Base-by-base conservation (phyloP, 2,797 vertebrate species). In the Enteromius trimaculatus region DNA sequence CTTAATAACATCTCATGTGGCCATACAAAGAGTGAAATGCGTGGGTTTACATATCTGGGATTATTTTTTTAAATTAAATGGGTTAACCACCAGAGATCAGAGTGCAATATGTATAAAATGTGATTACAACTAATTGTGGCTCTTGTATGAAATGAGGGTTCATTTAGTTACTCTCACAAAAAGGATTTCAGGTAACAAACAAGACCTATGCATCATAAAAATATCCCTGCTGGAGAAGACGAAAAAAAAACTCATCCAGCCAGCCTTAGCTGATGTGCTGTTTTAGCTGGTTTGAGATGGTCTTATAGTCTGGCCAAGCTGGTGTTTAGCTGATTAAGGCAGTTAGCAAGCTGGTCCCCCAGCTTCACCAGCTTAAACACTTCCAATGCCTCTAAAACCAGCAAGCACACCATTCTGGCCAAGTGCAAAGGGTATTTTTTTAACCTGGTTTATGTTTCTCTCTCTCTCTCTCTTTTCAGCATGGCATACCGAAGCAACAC, bases 291-390 rank as follows among this genome's bases (percentile, higher is more conserved):
- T 75, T 55, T 37, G 29, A 55, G 49, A 75, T 76, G n/a, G 74
- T 60, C 34, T 64, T 39, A 64, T 29, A 77, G 9, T 23, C 58
- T 47, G 76, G n/a, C 76, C 76, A 77, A 64, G 76, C 76, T 47
- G 39, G 34, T 44, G 39, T 77, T 64, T 47, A 64, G 39, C 74
- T 42, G 53, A 60, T 37, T 60, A 60, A 60, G 51, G n/a, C 72
- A 42, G 37, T 11, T 2, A 4, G 39, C 58, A 77, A 44, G 75
- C 23, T 14, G 17, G 39, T 47, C 16, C 23, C 5, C 51, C 0
- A 75, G 31, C 19, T 23, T 29, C 23, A 44, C 58, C 76, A 64
- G 1, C 39, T 14, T 47, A 21, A 42, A 77, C 11, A 39, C 26
- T 26, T 10, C 10, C 10, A 29, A 64, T 77, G 23, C 9, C n/a